phyloP scores from a whole-genome alignment of 2,113 vertebrate genomes.

The Xiphorhynchus elegans region DNA sequence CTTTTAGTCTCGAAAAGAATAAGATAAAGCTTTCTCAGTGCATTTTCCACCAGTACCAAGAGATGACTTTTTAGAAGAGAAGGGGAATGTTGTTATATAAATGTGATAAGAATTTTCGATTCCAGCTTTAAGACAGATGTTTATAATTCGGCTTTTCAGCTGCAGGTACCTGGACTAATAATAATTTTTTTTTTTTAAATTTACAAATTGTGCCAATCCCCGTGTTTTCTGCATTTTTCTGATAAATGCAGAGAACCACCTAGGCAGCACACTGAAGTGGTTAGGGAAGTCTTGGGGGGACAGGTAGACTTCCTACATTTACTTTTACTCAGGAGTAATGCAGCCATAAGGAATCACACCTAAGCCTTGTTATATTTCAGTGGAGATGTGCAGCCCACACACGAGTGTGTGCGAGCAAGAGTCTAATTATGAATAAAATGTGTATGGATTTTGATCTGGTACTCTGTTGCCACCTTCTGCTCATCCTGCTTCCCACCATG shows the following conservation, averaged over 20 bases:
- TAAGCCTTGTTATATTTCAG: accelerated
- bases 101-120: accelerated
- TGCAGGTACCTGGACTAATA: background rate
- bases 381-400: accelerated
- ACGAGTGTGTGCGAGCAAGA: accelerated
- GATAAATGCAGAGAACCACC: accelerated
- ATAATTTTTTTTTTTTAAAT: too few relatives aligned
- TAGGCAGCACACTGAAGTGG: background rate
- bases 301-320: accelerated
- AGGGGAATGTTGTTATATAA: background rate
- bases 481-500: background rate
- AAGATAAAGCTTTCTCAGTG: background rate
- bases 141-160: background rate
- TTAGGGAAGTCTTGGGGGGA: background rate
- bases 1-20: background rate
- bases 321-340: background rate
- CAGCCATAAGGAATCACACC: accelerated
- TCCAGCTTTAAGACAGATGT: background rate
- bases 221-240: background rate
- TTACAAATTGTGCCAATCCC: accelerated
- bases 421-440: accelerated
- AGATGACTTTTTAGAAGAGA: background rate
- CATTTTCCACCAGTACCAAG: accelerated
- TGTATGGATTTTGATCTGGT: accelerated
- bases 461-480: slow-evolving; percentile 33